Conservation (phyloP, 2,797 vertebrate species). For the Phoxinus dragarum region DNA sequence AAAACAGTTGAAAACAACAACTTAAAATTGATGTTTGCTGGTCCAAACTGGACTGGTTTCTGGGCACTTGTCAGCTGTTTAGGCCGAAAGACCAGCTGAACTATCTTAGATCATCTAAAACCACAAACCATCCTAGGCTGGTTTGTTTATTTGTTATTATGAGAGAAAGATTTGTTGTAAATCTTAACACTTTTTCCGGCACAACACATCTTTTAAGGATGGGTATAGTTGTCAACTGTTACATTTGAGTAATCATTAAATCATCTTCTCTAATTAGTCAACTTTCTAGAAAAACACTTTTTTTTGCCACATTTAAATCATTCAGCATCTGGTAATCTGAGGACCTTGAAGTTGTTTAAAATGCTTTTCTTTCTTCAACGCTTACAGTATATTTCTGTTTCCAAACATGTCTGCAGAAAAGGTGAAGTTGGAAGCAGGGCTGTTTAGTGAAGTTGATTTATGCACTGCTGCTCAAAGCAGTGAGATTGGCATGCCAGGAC, state of each 20-base stretch:
- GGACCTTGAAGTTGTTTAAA: neutral
- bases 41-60: neutral
- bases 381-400: neutral
- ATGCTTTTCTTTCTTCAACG: neutral
- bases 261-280: neutral
- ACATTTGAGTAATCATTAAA: neutral
- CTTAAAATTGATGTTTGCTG: neutral
- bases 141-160: neutral
- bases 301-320: neutral
- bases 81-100: neutral
- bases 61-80: neutral
- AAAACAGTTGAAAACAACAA: neutral
- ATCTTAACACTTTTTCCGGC: neutral
- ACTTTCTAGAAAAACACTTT: neutral
- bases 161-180: neutral
- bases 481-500: constrained; percentile 30
- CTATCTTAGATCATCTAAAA: neutral
- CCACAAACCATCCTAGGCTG: neutral
- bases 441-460: constrained; percentile 20
- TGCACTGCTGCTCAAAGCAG: constrained; percentile 2
- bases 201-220: neutral
- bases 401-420: constrained; percentile 8
- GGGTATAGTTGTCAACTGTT: neutral
- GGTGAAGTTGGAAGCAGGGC: constrained; percentile 8
- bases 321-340: constrained; percentile 1